Percentiles rank a stretch among this genome's conserved stretches.
These are phyloP conservation scores for Laticauda colubrina DNA, from an alignment of 2,113 vertebrate species.

Conservation along the genomic window DNA sequence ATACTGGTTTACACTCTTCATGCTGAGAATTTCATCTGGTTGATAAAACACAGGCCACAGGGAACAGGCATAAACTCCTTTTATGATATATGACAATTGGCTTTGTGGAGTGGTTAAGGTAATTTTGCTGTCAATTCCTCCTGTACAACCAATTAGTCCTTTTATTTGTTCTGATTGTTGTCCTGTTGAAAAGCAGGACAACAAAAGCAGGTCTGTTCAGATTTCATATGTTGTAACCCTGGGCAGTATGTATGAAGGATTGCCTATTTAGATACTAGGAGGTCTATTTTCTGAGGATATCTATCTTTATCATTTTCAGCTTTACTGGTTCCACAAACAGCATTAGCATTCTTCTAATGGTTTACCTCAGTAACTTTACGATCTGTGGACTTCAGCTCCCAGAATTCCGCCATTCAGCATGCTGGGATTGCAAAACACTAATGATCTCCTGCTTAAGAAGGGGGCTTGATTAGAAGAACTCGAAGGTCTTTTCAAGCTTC, in stretches of 20 bases:
- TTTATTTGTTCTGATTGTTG: background rate
- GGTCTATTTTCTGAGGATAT: slow-evolving; percentile 47
- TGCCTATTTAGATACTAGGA: slow-evolving; percentile 32
- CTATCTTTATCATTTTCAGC: slow-evolving; percentile 16
- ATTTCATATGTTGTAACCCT: slow-evolving; percentile 20
- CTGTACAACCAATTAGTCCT: slow-evolving; percentile 29
- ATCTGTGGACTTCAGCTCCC: background rate
- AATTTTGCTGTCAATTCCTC: background rate
- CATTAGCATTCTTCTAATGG: background rate
- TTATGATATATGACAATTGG: background rate
- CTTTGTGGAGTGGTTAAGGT: background rate
- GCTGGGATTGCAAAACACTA: background rate
- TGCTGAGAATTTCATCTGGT: background rate
- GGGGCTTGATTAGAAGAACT: too few species aligned
- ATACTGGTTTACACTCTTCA: background rate
- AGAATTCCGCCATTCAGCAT: slow-evolving; percentile 18
- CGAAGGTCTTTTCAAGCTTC: too few species aligned
- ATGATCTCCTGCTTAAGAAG: too few species aligned
- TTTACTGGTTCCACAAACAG: background rate
- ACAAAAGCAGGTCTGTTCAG: slow-evolving; percentile 13
- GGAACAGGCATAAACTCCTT: background rate
- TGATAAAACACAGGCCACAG: background rate
- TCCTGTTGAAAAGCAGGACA: slow-evolving; percentile 8
- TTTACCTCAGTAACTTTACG: background rate
- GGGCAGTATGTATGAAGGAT: slow-evolving; percentile 23